These are phyloP conservation scores for Neomonachus schauinslandi DNA, from an alignment of 2,113 vertebrate genomes.

Conservation along the genomic window DNA sequence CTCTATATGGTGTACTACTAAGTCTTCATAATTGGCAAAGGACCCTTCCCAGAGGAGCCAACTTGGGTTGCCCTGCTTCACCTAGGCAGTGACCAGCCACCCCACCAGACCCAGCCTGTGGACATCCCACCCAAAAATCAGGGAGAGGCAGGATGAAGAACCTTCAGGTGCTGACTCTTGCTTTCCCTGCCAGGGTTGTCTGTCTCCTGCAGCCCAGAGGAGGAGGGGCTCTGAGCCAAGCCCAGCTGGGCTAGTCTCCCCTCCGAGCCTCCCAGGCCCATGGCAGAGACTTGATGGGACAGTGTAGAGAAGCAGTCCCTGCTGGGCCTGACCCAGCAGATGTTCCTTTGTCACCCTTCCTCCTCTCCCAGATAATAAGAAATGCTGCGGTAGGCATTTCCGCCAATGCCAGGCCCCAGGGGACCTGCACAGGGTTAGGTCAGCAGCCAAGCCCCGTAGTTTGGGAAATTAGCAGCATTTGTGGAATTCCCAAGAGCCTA, in stretches of 20 bases:
- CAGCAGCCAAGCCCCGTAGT: conserved; percentile 17
- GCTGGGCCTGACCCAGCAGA: not conserved
- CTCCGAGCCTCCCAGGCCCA: not conserved
- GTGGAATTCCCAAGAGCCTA: not conserved
- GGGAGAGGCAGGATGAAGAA: not conserved
- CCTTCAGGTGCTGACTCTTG: accelerated
- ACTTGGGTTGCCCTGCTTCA: not conserved
- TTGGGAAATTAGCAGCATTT: conserved; percentile 45
- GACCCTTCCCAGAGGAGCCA: not conserved
- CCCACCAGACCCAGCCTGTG: not conserved
- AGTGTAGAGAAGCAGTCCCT: not conserved
- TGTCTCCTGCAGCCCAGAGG: not conserved
- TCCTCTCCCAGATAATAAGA: not conserved
- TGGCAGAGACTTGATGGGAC: not conserved
- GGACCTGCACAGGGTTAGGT: not conserved
- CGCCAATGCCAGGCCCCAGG: not conserved
- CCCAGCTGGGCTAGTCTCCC: not conserved
- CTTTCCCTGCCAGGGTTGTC: not conserved
- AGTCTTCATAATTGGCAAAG: not conserved
- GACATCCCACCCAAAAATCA: not conserved
- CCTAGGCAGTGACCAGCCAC: not conserved
- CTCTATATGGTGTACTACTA: not conserved
- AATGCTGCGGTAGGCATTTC: not conserved
- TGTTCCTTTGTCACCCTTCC: not conserved
- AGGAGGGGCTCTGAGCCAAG: not conserved